Evolutionary conservation across 2,888 invertebrate genomes (phyloP).

Genomic region (Rhogogaster chlorosoma): DNA sequence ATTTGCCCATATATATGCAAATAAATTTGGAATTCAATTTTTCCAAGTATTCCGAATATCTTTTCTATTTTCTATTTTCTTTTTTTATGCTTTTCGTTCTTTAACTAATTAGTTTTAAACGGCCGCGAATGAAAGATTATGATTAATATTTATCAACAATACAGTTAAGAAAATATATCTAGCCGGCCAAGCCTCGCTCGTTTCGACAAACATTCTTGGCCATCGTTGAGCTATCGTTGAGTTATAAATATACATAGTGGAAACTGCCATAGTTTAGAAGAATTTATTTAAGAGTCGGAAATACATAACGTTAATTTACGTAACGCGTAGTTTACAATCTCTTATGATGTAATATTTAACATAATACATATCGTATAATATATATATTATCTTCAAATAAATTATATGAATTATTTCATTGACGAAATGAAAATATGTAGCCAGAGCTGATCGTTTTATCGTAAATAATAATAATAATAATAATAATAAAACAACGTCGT

Average conservation of each 20-base stretch:
- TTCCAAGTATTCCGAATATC: too few species aligned
- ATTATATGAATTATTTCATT: too few species aligned
- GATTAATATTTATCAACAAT: conserved; percentile 34
- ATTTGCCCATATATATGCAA: too few species aligned
- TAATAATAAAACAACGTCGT: not conserved
- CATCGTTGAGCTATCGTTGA: conserved; percentile 38
- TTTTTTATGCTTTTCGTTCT: not conserved
- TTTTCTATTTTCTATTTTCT: not conserved
- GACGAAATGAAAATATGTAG: too few species aligned
- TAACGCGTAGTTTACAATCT: not conserved
- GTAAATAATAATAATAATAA: too few species aligned
- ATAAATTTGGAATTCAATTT: too few species aligned
- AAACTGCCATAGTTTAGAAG: conserved; percentile 34
- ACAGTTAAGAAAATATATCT: not conserved
- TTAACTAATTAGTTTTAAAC: not conserved
- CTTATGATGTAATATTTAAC: too few species aligned
- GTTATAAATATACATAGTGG: conserved; percentile 30
- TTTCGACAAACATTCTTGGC: conserved; percentile 38
- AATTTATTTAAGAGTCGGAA: conserved; percentile 10
- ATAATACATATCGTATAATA: too few species aligned
- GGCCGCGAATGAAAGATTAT: not conserved
- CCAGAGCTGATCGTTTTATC: too few species aligned
- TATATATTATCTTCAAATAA: too few species aligned
- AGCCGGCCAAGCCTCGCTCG: not conserved
- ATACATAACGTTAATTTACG: not conserved